These are phyloP conservation scores for Athalia rosae DNA, from an alignment of 2,888 invertebrate species.

Conservation along the genomic window DNA sequence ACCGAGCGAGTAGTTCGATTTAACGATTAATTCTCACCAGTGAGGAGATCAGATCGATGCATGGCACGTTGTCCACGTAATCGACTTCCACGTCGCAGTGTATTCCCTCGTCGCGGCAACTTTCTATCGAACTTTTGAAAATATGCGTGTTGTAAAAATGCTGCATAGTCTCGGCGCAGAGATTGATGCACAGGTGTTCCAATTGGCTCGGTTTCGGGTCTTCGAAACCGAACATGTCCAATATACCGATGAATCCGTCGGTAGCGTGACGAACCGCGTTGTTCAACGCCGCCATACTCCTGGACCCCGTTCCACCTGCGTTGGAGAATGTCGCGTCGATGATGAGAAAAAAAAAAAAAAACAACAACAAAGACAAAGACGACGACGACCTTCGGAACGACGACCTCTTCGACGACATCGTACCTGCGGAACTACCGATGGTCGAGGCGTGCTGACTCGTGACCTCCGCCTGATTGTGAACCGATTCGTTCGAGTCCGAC, in stretches of 20 bases:
- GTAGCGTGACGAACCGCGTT: slow-evolving; percentile 95
- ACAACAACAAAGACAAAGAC: slow-evolving; percentile 13
- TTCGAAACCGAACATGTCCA: slow-evolving; percentile 98
- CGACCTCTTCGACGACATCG: background rate
- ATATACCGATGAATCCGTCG: slow-evolving; percentile 95
- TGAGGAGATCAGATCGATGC: slow-evolving; percentile 96
- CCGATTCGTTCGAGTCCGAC: slow-evolving; percentile 94
- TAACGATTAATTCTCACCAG: slow-evolving; percentile 75
- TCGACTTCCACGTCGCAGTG: slow-evolving; percentile 92
- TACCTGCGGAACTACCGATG: slow-evolving; percentile 77
- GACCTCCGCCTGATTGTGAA: slow-evolving; percentile 90
- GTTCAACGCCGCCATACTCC: slow-evolving; percentile 93
- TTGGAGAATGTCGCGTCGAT: background rate
- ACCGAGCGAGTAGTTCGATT: too few species aligned
- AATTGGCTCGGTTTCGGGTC: slow-evolving; percentile 92
- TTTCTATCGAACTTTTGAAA: slow-evolving; percentile 94
- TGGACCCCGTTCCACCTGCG: slow-evolving; percentile 82
- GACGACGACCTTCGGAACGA: background rate
- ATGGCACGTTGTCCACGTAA: slow-evolving; percentile 96
- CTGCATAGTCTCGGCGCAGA: slow-evolving; percentile 98
- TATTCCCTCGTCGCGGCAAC: slow-evolving; percentile 95
- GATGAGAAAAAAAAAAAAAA: slow-evolving; percentile 39
- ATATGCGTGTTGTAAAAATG: slow-evolving; percentile 98
- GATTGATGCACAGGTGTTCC: slow-evolving; percentile 95
- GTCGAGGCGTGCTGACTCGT: slow-evolving; percentile 91